These are phyloP conservation scores for Schrankia costaestrigalis DNA, from an alignment of 2,888 invertebrate species.

Conservation along the genomic window DNA sequence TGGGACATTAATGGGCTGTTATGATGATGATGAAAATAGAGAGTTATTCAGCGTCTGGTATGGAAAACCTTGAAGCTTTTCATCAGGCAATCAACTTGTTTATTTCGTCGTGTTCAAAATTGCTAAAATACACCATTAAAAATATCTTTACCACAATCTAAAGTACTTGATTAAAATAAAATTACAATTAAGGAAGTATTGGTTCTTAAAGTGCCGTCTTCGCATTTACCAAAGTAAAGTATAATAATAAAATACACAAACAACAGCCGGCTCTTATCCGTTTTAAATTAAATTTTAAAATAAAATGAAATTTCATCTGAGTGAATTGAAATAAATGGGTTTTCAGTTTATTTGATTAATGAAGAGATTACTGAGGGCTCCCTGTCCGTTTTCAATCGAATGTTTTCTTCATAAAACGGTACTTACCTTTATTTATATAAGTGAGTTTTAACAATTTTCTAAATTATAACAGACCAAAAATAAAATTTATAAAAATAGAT, in stretches of 20 bases:
- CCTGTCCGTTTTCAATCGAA: conserved; percentile 8
- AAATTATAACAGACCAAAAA: no score
- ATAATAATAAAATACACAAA: not conserved
- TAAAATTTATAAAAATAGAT: not conserved
- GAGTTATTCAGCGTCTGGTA: no score
- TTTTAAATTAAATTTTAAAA: conserved; percentile 22
- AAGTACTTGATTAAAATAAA: not conserved
- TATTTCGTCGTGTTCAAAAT: no score
- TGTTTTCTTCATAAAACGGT: conserved; percentile 10
- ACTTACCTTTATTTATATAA: conserved; percentile 2
- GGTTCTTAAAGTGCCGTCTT: not conserved
- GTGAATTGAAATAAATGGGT: conserved; percentile 21
- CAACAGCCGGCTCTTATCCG: no score
- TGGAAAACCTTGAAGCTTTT: no score
- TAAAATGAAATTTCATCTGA: conserved; percentile 16
- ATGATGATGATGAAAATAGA: no score
- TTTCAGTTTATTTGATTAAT: conserved; percentile 29
- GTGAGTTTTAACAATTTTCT: not conserved
- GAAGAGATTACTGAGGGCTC: conserved; percentile 17
- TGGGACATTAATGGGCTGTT: no score
- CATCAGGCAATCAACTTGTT: no score
- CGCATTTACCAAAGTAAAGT: not conserved
- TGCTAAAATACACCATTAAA: no score
- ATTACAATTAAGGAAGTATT: no score
- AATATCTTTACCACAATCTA: not conserved